Evolutionary conservation across 2,113 vertebrate genomes (phyloP).

Genomic region (Leucoraja erinaceus): DNA sequence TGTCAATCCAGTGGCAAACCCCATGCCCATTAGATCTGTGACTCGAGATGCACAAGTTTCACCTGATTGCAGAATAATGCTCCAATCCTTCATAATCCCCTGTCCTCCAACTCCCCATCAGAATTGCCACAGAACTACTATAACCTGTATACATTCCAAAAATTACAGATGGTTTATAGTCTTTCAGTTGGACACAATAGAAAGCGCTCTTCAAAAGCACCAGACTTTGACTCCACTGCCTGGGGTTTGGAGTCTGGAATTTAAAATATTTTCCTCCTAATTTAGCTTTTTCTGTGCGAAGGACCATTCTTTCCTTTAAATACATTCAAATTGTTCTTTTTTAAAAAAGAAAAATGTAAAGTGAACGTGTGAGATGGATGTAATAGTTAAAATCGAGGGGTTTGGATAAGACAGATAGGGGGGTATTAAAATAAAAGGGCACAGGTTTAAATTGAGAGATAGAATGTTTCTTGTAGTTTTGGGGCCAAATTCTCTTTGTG

Average conservation of each 20-base stretch:
- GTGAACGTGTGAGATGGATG: no score
- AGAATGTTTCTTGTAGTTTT: no score
- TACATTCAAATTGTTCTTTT: no score
- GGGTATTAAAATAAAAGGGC: no score
- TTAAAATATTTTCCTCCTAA: neutral
- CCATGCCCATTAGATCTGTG: neutral
- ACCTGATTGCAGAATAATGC: neutral
- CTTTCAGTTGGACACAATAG: neutral
- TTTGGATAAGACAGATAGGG: no score
- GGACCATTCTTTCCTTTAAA: no score
- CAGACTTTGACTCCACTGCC: neutral
- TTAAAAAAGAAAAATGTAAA: no score
- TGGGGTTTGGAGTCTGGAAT: neutral
- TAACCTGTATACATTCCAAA: neutral
- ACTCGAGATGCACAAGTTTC: neutral
- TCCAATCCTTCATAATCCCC: neutral
- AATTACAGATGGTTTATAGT: neutral
- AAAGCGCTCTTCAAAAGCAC: neutral
- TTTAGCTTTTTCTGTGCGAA: no score
- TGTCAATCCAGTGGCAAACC: no score
- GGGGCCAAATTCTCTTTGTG: no score
- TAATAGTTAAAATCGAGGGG: no score
- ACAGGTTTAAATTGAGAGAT: no score
- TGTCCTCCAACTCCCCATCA: neutral
- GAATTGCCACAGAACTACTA: neutral